These are phyloP conservation scores for Psix sp. DNA, from an alignment of 1,140 invertebrate species.

Conservation along the genomic window DNA sequence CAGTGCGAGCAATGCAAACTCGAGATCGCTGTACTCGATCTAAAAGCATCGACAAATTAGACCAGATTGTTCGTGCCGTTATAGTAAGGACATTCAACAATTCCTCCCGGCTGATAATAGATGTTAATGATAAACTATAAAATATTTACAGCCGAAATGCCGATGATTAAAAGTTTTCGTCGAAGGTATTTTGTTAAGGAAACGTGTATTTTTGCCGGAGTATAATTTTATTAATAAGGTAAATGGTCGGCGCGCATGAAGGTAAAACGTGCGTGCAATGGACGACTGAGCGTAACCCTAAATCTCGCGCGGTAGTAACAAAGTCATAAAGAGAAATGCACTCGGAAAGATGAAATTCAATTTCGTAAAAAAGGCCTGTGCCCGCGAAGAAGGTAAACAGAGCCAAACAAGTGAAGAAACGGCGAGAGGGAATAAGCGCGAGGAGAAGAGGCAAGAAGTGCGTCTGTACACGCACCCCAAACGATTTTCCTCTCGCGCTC, in stretches of 20 bases:
- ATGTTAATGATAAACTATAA: conserved; percentile 55
- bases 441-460: conserved; percentile 7
- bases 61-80: too few relatives aligned
- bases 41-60: too few relatives aligned
- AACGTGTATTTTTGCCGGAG: conserved; percentile 49
- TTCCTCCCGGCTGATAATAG: too few relatives aligned
- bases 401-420: conserved; percentile 3
- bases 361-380: conserved; percentile 47
- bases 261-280: conserved; percentile 42
- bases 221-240: conserved; percentile 63
- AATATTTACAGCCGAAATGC: conserved; percentile 55
- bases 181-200: conserved; percentile 51
- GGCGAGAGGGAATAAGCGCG: not conserved
- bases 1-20: too few relatives aligned
- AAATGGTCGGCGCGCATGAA: conserved; percentile 46
- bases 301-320: conserved; percentile 60
- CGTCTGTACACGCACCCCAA: conserved; percentile 11
- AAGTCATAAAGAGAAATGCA: conserved; percentile 62
- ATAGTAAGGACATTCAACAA: too few relatives aligned
- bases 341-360: conserved; percentile 62
- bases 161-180: conserved; percentile 50
- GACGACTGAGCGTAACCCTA: conserved; percentile 51
- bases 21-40: too few relatives aligned
- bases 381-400: conserved; percentile 8
- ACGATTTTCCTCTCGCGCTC: conserved; percentile 25